Percentiles rank a stretch among this genome's conserved stretches.
Evolutionary conservation across 2,113 vertebrate genomes (phyloP).

Genomic region (Anthoscopus minutus): DNA sequence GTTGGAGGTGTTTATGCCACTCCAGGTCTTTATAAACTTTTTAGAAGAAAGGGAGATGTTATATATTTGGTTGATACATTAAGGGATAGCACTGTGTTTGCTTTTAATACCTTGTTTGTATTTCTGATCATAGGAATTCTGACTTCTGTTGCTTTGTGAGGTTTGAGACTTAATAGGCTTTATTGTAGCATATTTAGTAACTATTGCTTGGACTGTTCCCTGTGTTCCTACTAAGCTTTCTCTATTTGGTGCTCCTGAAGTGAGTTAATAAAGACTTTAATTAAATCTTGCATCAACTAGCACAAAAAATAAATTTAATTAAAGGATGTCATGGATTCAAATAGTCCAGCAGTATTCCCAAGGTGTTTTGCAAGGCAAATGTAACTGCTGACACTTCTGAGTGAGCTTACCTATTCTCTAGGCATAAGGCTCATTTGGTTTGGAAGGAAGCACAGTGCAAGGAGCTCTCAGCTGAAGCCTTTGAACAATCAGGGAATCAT

Average conservation of each 20-base stretch:
- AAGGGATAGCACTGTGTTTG: neutral
- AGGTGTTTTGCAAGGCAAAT: constrained; percentile 16
- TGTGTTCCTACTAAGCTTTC: neutral
- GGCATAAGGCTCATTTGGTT: neutral
- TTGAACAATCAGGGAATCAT: neutral
- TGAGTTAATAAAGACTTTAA: constrained; percentile 28
- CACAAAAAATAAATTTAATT: constrained; percentile 33
- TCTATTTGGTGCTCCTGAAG: neutral
- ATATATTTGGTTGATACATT: neutral
- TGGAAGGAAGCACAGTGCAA: neutral
- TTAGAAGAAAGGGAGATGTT: neutral
- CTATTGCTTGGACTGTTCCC: neutral
- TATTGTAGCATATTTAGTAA: neutral
- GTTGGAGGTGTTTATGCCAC: neutral
- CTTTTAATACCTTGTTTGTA: neutral
- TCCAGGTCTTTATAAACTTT: neutral
- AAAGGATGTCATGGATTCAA: constrained; percentile 28
- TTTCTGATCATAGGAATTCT: neutral
- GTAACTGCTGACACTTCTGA: neutral
- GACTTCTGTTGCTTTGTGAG: neutral
- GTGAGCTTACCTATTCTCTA: neutral
- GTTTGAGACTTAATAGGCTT: neutral
- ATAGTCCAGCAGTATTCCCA: constrained; percentile 20
- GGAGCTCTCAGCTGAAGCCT: neutral
- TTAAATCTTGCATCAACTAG: constrained; percentile 23